phyloP scores from a whole-genome alignment of 2,888 invertebrate genomes.

The Zonitis immaculata region DNA sequence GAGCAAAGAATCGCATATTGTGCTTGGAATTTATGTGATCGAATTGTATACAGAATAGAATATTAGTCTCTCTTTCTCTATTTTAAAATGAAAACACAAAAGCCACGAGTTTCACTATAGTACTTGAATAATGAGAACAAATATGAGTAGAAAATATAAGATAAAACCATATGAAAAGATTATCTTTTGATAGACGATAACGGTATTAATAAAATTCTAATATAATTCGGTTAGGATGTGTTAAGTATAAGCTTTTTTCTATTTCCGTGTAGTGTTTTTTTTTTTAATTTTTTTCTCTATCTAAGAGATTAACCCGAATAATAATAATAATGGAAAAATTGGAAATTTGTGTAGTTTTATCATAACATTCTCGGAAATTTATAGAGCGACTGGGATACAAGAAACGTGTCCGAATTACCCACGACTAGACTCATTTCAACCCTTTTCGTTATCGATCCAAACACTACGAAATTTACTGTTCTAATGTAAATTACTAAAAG shows the following conservation, averaged over 20 bases:
- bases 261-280: too few relatives aligned
- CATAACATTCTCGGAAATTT: conserved; percentile 11
- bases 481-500: conserved; percentile 15
- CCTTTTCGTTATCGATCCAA: conserved; percentile 22
- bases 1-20: conserved; percentile 1
- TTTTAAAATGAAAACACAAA: neutral
- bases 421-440: conserved; percentile 35
- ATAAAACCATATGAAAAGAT: neutral
- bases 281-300: too few relatives aligned
- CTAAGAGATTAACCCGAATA: too few relatives aligned
- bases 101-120: neutral
- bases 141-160: neutral
- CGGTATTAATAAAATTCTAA: too few relatives aligned
- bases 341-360: conserved; percentile 15
- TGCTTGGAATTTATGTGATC: conserved; percentile 1
- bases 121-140: neutral
- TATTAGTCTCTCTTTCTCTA: neutral
- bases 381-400: neutral
- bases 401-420: conserved; percentile 11
- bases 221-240: too few relatives aligned
- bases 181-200: neutral
- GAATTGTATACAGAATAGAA: neutral
- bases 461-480: conserved; percentile 11
- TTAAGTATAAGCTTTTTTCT: too few relatives aligned
- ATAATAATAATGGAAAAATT: neutral